phyloP scores from a whole-genome alignment of 1,140 invertebrate species.

The Ceratitis capitata region DNA sequence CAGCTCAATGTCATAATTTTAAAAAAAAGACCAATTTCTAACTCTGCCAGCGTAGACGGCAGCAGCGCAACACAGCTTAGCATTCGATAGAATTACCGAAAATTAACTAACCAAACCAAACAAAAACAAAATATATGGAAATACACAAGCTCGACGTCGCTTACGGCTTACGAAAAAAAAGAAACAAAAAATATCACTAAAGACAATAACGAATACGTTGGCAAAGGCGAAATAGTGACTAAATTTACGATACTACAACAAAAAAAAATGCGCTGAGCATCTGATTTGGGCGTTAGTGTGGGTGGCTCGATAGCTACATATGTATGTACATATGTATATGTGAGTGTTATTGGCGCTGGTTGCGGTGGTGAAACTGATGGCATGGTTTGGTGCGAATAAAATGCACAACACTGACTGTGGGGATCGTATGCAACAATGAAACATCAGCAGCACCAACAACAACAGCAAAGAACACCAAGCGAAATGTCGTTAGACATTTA shows the following conservation, averaged over 20 bases:
- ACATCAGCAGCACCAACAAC: no score
- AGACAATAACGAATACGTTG: neutral
- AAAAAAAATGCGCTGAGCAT: neutral
- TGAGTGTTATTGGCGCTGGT: neutral
- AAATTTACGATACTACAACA: neutral
- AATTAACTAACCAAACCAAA: neutral
- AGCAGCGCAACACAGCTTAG: neutral
- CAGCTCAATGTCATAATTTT: neutral
- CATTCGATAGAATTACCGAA: neutral
- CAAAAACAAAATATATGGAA: no score
- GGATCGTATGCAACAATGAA: slow-evolving; percentile 2
- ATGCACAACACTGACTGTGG: neutral
- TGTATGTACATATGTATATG: no score
- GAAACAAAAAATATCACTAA: no score
- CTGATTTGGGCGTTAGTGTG: slow-evolving; percentile 10
- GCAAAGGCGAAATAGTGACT: slow-evolving; percentile 1
- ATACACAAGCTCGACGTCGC: neutral
- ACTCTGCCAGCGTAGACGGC: neutral
- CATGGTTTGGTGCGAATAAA: neutral
- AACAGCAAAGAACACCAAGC: neutral
- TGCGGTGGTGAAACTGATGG: neutral
- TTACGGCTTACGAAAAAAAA: no score
- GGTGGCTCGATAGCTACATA: no score
- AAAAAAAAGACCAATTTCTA: neutral
- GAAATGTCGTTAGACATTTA: neutral